Base-by-base conservation (phyloP, 1,140 invertebrate genomes). In the Homalodisca vitripennis region DNA sequence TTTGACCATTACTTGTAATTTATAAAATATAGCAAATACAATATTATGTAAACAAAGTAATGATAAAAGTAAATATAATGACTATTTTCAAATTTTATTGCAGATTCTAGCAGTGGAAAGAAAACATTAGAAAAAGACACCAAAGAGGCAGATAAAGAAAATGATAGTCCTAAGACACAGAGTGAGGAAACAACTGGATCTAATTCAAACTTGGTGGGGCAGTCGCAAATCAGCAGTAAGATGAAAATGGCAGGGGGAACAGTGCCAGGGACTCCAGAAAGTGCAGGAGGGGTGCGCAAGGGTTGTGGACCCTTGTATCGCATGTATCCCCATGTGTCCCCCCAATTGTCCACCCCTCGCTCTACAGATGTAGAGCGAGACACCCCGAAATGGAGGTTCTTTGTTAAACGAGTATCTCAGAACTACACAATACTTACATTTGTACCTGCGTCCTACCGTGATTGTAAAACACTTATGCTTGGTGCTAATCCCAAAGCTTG, bases 401-500 rank as follows among this genome's bases (percentile, higher is more conserved):
- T 87, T 74, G 80, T 91, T 3, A 90, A 89, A 78, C 83, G 84
- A 20, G 79, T 87, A 17, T 85, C 82, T 22, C 74, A 80, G 1
- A 86, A 84, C 0, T 87, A 88, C 71, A 81, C 91, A 2, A 82
- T 92, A 13, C 74, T 92, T 2, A 91, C 89, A 3, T 84, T 92
- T 73, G 71, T 92, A 17, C 90, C 91, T 1, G 84, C 87, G 10
- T 84, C 85, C 12, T 81, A 85, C 70, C 76, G 80, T 34, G 86
- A 88, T 72, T 76, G 86, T 0, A 84, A 83, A 73, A 27, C 80
- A 10, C 75, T 87, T 24, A 79, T 80, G 71, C 73, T 79, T 31
- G 0, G 29, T 63, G 41, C 70, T 73, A 57, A 67, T 63, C 22
- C 62, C 0, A 78, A 77, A 69, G 47, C 71, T 6, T 74, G 74